Percentiles rank a stretch among this genome's conserved stretches.
These are phyloP conservation scores for Chrysopilus asiliformis DNA, from an alignment of 2,888 invertebrate species.

Conservation along the genomic window DNA sequence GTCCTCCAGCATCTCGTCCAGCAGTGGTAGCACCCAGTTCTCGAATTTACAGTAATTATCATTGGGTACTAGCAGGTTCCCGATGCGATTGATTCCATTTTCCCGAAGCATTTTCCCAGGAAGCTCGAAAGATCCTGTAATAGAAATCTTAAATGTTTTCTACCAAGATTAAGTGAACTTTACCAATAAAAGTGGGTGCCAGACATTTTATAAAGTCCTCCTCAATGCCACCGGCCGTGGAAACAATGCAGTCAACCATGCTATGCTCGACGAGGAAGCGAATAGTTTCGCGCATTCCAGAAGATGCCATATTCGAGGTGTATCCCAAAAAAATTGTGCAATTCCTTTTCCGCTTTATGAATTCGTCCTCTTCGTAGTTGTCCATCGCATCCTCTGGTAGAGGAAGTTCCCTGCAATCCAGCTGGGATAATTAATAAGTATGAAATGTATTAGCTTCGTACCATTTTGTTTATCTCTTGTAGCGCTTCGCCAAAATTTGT, in stretches of 20 bases:
- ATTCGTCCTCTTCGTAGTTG: slow-evolving; percentile 61
- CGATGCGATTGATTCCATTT: slow-evolving; percentile 68
- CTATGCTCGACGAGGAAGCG: slow-evolving; percentile 73
- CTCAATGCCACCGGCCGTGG: slow-evolving; percentile 95
- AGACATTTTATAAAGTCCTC: slow-evolving; percentile 99
- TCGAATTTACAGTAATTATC: slow-evolving; percentile 97
- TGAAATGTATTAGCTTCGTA: slow-evolving; percentile 21
- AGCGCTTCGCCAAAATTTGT: slow-evolving; percentile 88
- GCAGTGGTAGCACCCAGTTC: slow-evolving; percentile 85
- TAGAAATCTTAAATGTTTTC: neutral
- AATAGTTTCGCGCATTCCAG: slow-evolving; percentile 84
- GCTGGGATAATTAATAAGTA: slow-evolving; percentile 29
- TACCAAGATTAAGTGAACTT: no score
- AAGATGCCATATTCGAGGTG: slow-evolving; percentile 95
- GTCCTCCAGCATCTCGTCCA: slow-evolving; percentile 81
- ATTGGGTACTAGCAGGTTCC: slow-evolving; percentile 94
- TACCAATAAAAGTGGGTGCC: slow-evolving; percentile 82
- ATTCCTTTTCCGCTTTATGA: slow-evolving; percentile 58
- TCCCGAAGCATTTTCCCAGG: slow-evolving; percentile 67
- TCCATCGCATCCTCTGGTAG: slow-evolving; percentile 53
- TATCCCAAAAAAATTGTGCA: slow-evolving; percentile 96
- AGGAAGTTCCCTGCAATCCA: slow-evolving; percentile 56
- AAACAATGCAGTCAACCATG: slow-evolving; percentile 91
- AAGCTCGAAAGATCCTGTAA: slow-evolving; percentile 56
- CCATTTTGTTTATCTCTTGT: slow-evolving; percentile 85